A percentile compares a stretch with the other conserved stretches of the same genome.
Evolutionary conservation across 2,888 invertebrate genomes (phyloP).

Genomic region (Oscheius myriophilus): DNA sequence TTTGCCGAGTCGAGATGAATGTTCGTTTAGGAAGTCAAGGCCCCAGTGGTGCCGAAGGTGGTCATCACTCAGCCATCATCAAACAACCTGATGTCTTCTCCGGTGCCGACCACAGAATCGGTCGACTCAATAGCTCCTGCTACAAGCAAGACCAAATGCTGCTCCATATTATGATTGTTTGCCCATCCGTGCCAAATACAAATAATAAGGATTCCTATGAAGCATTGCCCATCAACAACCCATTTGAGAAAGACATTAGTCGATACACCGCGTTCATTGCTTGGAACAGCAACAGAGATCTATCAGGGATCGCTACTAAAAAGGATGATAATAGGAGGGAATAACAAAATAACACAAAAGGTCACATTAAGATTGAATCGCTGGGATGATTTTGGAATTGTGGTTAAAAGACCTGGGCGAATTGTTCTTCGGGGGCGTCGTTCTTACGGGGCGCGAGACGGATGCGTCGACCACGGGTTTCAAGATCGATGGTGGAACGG

Average conservation of each 20-base stretch:
- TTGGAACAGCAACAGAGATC: constrained; percentile 2
- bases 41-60: constrained; percentile 45
- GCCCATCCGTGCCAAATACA: constrained; percentile 2
- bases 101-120: constrained; percentile 36
- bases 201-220: neutral
- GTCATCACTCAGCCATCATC: constrained; percentile 57
- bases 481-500: neutral
- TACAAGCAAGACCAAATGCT: constrained; percentile 42
- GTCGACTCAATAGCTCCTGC: constrained; percentile 41
- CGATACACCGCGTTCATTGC: neutral
- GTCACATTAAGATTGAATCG: neutral
- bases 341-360: constrained; percentile 10
- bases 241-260: neutral
- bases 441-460: neutral
- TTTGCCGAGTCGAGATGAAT: too few species aligned
- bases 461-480: neutral
- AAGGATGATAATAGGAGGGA: constrained; percentile 1
- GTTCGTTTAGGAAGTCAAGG: constrained; percentile 18
- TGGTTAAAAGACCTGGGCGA: neutral
- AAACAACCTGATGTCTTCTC: constrained; percentile 45
- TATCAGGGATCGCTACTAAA: constrained; percentile 4
- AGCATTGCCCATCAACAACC: neutral
- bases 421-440: neutral
- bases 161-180: constrained; percentile 40
- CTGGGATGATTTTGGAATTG: constrained; percentile 1